Evolutionary conservation across 1,140 invertebrate genomes (phyloP).

Genomic region (Diorhabda sublineata): DNA sequence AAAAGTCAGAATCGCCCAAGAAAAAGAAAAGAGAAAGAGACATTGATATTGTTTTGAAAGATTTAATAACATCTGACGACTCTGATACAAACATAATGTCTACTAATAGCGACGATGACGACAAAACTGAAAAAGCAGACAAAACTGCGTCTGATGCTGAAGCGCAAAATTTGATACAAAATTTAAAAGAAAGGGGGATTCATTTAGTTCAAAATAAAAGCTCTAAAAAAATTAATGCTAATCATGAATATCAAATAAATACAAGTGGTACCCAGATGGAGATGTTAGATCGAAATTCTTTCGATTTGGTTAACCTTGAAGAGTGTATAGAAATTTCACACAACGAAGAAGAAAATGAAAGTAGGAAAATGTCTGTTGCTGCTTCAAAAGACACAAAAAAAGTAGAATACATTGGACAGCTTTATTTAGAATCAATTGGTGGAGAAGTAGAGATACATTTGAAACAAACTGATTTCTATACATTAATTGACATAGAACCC

Average conservation of each 20-base stretch:
- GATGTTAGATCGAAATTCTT: slow-evolving; percentile 5
- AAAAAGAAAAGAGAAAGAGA: not conserved
- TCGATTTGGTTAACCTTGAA: slow-evolving; percentile 1
- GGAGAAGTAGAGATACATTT: slow-evolving; percentile 8
- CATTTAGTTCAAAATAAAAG: slow-evolving; percentile 15
- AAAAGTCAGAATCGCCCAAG: not conserved
- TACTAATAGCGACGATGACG: not conserved
- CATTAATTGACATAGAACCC: slow-evolving; percentile 11
- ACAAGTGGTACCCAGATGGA: slow-evolving; percentile 9
- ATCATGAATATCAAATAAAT: not conserved
- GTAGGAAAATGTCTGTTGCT: not conserved
- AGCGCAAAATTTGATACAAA: slow-evolving; percentile 16
- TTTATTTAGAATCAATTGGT: slow-evolving; percentile 6
- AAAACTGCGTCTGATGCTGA: slow-evolving; percentile 13
- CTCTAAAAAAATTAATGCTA: slow-evolving; percentile 8
- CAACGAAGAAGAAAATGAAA: not conserved
- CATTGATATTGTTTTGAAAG: not conserved
- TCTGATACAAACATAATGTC: not conserved
- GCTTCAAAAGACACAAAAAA: not conserved
- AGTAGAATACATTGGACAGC: slow-evolving; percentile 5
- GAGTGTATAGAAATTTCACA: not conserved
- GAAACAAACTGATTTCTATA: not conserved
- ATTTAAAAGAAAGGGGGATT: slow-evolving; percentile 16
- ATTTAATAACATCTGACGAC: not conserved
- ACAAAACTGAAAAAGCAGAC: not conserved